These are phyloP conservation scores for Schrankia costaestrigalis DNA, from an alignment of 2,888 invertebrate species.

Conservation along the genomic window DNA sequence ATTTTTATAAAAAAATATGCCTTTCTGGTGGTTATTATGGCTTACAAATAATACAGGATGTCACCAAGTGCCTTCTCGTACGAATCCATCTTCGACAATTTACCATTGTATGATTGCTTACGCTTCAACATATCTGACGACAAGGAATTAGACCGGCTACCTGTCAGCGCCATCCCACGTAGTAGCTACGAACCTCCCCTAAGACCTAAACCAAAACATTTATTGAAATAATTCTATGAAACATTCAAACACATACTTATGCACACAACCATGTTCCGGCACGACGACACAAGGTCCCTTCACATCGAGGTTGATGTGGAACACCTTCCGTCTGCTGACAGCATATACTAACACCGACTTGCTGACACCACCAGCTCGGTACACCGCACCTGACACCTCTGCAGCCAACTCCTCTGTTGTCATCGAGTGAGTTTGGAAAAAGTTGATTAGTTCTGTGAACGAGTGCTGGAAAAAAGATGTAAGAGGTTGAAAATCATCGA, in stretches of 20 bases:
- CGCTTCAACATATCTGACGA: background rate
- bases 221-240: no score
- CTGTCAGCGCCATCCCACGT: background rate
- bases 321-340: constrained; percentile 77
- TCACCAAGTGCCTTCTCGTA: no score
- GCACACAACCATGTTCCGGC: constrained; percentile 86
- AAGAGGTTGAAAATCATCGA: no score
- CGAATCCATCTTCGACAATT: no score
- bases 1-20: no score
- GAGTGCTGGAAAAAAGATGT: constrained; percentile 79
- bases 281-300: constrained; percentile 88
- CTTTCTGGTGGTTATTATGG: no score
- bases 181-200: background rate
- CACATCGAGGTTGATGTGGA: constrained; percentile 86
- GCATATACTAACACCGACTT: constrained; percentile 73
- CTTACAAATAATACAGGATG: no score
- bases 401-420: constrained; percentile 62
- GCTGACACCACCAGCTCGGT: constrained; percentile 58
- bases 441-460: constrained; percentile 85
- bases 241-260: no score
- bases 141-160: background rate
- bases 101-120: no score
- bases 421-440: constrained; percentile 82
- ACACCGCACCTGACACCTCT: constrained; percentile 44
- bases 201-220: no score